These are phyloP conservation scores for Macropodus opercularis DNA, from an alignment of 2,797 vertebrate species.

Conservation along the genomic window DNA sequence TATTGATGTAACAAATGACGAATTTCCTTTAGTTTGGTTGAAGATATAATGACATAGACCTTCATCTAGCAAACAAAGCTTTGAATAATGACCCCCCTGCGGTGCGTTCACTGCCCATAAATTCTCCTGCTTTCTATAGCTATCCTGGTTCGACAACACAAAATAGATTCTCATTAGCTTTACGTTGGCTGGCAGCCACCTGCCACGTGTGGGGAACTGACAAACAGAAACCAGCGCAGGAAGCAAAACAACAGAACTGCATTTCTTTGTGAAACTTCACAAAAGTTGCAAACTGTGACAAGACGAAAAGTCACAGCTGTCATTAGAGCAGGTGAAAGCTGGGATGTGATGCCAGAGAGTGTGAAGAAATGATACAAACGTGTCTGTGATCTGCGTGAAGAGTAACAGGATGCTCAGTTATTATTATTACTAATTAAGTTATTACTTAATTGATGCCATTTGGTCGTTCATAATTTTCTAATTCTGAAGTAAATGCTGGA, in stretches of 20 bases:
- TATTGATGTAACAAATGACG: background rate
- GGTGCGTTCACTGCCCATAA: background rate
- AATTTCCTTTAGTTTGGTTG: background rate
- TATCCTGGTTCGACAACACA: background rate
- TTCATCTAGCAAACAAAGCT: background rate
- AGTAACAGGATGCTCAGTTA: background rate
- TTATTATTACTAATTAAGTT: background rate
- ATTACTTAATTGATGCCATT: background rate
- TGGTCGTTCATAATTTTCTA: background rate
- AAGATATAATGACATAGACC: background rate
- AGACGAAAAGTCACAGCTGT: constrained; percentile 5
- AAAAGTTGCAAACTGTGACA: constrained; percentile 1
- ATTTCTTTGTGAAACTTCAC: background rate
- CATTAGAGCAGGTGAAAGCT: constrained; percentile 13
- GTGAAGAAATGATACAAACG: too few species aligned
- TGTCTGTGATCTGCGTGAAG: background rate
- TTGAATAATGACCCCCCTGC: background rate
- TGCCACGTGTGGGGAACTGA: background rate
- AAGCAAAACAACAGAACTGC: background rate
- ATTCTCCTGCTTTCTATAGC: background rate
- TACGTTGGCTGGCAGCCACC: background rate
- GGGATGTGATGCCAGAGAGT: background rate
- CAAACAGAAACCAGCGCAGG: background rate
- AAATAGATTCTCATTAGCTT: constrained; percentile 5
- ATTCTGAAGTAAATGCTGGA: background rate